These are phyloP conservation scores for Gobiocypris rarus DNA, from an alignment of 2,113 vertebrate genomes.

Conservation along the genomic window DNA sequence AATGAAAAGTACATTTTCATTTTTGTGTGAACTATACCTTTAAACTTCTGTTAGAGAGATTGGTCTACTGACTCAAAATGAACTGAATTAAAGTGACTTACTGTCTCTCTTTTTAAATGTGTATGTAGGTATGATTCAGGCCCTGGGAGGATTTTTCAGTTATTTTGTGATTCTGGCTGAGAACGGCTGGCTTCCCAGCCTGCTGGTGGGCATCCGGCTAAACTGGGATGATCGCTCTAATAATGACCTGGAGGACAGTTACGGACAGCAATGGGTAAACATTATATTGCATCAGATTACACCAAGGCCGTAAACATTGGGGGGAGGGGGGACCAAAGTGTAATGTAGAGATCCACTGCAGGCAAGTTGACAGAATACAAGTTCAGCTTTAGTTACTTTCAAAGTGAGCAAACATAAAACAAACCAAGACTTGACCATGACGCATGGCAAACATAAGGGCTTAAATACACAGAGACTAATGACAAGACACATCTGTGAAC, in stretches of 20 bases:
- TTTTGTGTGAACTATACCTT: too few relatives aligned
- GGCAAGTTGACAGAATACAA: too few relatives aligned
- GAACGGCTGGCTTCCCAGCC: constrained; percentile 80
- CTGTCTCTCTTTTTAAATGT: neutral
- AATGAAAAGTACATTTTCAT: too few relatives aligned
- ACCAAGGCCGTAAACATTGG: too few relatives aligned
- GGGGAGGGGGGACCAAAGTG: too few relatives aligned
- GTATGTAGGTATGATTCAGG: constrained; percentile 89
- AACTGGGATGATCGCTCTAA: constrained; percentile 79
- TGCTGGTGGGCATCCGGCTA: constrained; percentile 80
- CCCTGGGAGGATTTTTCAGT: constrained; percentile 83
- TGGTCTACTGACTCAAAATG: neutral
- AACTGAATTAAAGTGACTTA: neutral
- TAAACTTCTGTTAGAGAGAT: neutral
- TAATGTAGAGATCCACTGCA: too few relatives aligned
- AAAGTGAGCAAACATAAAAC: too few relatives aligned
- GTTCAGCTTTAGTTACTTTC: too few relatives aligned
- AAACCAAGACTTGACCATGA: too few relatives aligned
- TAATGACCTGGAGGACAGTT: constrained; percentile 87
- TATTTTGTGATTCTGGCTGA: constrained; percentile 89
- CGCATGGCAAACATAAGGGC: too few relatives aligned
- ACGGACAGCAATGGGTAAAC: constrained; percentile 89
- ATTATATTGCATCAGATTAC: neutral
- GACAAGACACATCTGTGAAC: too few relatives aligned
- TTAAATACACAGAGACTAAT: too few relatives aligned